Evolutionary conservation across 1,140 invertebrate genomes (phyloP).

Genomic region (Calosoma granatense): DNA sequence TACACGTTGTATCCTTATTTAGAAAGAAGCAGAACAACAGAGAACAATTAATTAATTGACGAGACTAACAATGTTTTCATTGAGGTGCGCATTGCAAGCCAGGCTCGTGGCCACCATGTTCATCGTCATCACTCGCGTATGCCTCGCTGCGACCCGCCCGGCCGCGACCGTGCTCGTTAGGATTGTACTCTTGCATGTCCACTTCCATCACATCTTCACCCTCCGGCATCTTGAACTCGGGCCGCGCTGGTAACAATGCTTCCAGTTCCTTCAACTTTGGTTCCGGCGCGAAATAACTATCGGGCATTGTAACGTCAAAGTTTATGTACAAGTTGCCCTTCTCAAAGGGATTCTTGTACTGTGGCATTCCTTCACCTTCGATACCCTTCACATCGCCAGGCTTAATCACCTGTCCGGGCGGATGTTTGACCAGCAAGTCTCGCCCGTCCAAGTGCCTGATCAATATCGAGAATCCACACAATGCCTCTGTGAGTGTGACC

Average conservation of each 20-base stretch:
- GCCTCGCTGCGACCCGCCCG: slow-evolving; percentile 43
- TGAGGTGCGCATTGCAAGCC: slow-evolving; percentile 62
- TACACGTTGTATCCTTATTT: slow-evolving; percentile 34
- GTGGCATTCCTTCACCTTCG: slow-evolving; percentile 83
- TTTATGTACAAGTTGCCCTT: slow-evolving; percentile 81
- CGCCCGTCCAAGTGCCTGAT: slow-evolving; percentile 78
- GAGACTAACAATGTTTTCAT: slow-evolving; percentile 35
- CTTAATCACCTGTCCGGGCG: slow-evolving; percentile 63
- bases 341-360: slow-evolving; percentile 69
- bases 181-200: slow-evolving; percentile 64
- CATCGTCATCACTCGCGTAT: slow-evolving; percentile 58
- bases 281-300: slow-evolving; percentile 64
- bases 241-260: slow-evolving; percentile 54
- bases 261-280: slow-evolving; percentile 59
- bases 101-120: slow-evolving; percentile 42
- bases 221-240: slow-evolving; percentile 52
- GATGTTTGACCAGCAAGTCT: slow-evolving; percentile 59
- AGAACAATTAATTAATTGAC: slow-evolving; percentile 3
- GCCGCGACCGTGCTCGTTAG: slow-evolving; percentile 35
- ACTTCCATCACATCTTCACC: slow-evolving; percentile 76
- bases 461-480: slow-evolving; percentile 80
- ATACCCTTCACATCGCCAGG: slow-evolving; percentile 74
- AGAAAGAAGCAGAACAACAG: slow-evolving; percentile 31
- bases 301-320: slow-evolving; percentile 77
- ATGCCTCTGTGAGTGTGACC: slow-evolving; percentile 72